These are phyloP conservation scores for Limulus polyphemus DNA, from an alignment of 2,888 invertebrate species.

Conservation along the genomic window DNA sequence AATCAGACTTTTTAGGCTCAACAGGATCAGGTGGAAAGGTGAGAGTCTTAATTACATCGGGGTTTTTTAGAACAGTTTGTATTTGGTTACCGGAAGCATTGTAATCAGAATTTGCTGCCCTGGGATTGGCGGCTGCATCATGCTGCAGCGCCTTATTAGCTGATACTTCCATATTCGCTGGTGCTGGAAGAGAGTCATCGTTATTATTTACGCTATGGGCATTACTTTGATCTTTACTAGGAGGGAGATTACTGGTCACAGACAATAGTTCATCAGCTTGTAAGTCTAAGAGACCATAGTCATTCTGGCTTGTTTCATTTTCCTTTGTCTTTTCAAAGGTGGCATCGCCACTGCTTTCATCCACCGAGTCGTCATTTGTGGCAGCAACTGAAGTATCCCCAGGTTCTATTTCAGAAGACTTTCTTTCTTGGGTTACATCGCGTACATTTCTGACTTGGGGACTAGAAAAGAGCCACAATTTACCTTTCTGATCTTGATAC, in stretches of 20 bases:
- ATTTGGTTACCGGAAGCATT: slow-evolving; percentile 1
- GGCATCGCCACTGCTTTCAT: not conserved
- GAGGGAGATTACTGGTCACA: no score
- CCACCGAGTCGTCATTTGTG: not conserved
- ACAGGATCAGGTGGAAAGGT: slow-evolving; percentile 8
- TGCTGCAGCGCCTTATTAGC: not conserved
- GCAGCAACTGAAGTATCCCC: not conserved
- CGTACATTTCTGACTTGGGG: not conserved
- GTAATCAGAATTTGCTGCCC: not conserved
- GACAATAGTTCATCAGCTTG: no score
- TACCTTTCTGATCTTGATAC: slow-evolving; percentile 8
- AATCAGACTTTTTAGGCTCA: not conserved
- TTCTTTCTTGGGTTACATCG: not conserved
- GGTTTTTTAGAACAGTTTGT: slow-evolving; percentile 7
- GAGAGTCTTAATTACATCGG: slow-evolving; percentile 10
- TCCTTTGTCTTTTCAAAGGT: no score
- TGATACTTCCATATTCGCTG: no score
- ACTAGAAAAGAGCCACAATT: no score
- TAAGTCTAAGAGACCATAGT: no score
- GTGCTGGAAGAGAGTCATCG: no score
- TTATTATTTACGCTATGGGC: no score
- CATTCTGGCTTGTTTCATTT: no score
- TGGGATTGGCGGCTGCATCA: not conserved
- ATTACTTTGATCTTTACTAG: no score
- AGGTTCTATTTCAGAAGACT: not conserved